Conservation (phyloP, 2,888 invertebrate species). For the Acleris holmiana region DNA sequence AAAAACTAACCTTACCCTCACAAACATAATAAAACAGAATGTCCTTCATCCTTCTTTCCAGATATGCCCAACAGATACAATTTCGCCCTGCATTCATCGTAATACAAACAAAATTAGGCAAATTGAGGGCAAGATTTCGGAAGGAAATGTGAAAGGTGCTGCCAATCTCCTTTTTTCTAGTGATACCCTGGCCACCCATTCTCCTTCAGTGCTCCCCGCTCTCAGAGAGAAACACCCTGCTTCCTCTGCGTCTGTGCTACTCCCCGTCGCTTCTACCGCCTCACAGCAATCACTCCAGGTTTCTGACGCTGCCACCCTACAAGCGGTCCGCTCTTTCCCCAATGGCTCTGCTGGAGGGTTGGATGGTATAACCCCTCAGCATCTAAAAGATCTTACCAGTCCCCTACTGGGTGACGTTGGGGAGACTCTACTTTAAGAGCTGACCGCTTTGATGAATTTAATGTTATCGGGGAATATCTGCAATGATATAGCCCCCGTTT, state of each 20-base stretch:
- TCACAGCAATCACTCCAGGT: neutral
- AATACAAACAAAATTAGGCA: too few species aligned
- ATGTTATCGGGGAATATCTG: too few species aligned
- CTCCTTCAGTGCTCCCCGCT: neutral
- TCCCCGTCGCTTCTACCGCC: neutral
- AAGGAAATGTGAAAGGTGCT: too few species aligned
- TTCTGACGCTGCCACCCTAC: neutral
- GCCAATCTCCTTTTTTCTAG: too few species aligned
- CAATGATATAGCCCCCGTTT: too few species aligned
- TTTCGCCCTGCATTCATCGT: too few species aligned
- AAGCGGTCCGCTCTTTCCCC: conserved; percentile 1
- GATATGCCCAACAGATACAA: too few species aligned
- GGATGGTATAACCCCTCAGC: neutral
- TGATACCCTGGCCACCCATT: neutral
- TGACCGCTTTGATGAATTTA: too few species aligned
- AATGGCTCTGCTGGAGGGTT: conserved; percentile 5
- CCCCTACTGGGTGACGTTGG: neutral
- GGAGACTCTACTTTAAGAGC: neutral
- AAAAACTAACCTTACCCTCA: too few species aligned
- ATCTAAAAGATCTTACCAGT: neutral
- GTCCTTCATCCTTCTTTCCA: too few species aligned
- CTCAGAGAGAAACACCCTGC: neutral
- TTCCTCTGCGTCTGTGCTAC: neutral
- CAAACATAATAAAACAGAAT: too few species aligned
- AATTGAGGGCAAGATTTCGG: too few species aligned